phyloP scores from a whole-genome alignment of 1,140 invertebrate genomes.

The Diachasmimorpha longicaudata region DNA sequence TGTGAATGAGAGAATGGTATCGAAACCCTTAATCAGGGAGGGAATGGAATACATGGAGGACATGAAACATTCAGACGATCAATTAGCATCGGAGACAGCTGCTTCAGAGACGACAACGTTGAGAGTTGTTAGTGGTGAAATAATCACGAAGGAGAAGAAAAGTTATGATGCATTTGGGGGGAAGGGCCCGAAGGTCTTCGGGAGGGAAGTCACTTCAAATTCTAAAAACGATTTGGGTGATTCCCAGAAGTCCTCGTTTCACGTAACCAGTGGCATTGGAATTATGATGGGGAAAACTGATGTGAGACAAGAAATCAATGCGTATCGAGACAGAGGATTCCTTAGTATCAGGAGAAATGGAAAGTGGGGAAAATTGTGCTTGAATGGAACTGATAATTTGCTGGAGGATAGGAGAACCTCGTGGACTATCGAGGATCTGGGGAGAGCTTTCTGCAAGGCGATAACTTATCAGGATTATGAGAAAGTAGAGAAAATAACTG shows the following conservation, averaged over 20 bases:
- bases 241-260: conserved; percentile 32
- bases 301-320: conserved; percentile 43
- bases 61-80: conserved; percentile 29
- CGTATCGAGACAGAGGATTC: conserved; percentile 66
- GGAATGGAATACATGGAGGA: conserved; percentile 24
- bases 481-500: conserved; percentile 61
- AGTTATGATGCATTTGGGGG: background rate
- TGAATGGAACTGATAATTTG: conserved; percentile 39
- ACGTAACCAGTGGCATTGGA: conserved; percentile 26
- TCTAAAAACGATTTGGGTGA: conserved; percentile 36
- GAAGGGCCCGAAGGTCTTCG: conserved; percentile 33
- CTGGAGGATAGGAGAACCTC: conserved; percentile 39
- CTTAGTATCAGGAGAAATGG: conserved; percentile 78
- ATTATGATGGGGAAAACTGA: conserved; percentile 20
- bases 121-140: conserved; percentile 6
- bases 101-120: conserved; percentile 45
- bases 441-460: conserved; percentile 76
- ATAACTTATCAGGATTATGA: conserved; percentile 77
- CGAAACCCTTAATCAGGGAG: background rate
- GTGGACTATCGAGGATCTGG: conserved; percentile 74
- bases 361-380: conserved; percentile 79
- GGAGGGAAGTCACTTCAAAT: conserved; percentile 49
- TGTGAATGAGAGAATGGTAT: background rate
- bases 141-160: background rate
- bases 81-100: conserved; percentile 43